Evolutionary conservation across 2,113 vertebrate genomes (phyloP), one percentile per base, ranked within the genome.

Genomic region (Myiopsitta monachus): DNA sequence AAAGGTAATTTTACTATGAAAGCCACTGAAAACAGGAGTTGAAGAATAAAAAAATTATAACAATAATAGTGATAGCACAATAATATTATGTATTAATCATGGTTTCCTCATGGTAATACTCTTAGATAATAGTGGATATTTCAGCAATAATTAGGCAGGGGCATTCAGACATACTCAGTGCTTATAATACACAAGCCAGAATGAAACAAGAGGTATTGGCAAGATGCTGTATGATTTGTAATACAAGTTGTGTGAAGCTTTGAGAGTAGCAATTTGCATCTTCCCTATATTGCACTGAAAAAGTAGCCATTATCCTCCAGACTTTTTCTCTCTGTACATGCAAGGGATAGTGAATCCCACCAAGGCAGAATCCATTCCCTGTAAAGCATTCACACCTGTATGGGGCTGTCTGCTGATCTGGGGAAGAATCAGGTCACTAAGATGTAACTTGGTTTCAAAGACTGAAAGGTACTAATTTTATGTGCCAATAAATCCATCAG

Each of bases 391-490:
- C 46, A 70, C 74, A 93, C 52, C 27, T 96, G 81, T 51, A 52
- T 36, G 59, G 41, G 73, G 28, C 46, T 95, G 82, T 90, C 66
- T 94, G 74, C 85, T 96, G 88, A 87, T 95, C 87, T 87, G 73
- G 55, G 72, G 75, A 90, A 95, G 91, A 97, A 95, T 90, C 87
- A 91, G 96, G 95, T 96, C 96, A 97, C 80, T 94, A 82, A 92
- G 90, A 97, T 2, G 3, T 92, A 96, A 93, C 68, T 89, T 51
- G 54, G 55, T 92, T 96, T 96, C 87, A 93, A 96, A 97, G 86
- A 90, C 78, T 96, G 96, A 97, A 97, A 96, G 96, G 93, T 96
- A 97, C 64, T 96, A 96, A 96, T 97, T 97, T 96, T 94, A 95
- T 61, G 74, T 93, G 94, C 96, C 96, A 96, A 83, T 96, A 96